Evolutionary conservation across 1,140 invertebrate species (phyloP).

Genomic region (Oedothorax gibbosus): DNA sequence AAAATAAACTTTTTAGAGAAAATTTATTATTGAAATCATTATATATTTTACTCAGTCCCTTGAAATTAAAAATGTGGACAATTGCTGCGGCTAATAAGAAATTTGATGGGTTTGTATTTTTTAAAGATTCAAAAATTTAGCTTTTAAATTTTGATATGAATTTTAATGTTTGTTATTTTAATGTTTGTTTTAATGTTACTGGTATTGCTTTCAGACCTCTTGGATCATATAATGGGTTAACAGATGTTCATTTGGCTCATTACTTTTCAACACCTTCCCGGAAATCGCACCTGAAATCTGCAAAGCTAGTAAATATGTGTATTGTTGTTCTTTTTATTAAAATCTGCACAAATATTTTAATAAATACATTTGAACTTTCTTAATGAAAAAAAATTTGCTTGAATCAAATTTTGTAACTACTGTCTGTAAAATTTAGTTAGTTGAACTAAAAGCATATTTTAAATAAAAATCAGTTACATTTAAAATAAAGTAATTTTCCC

Average conservation of each 20-base stretch:
- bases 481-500: too few relatives aligned
- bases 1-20: too few relatives aligned
- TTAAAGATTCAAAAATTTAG: too few relatives aligned
- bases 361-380: too few relatives aligned
- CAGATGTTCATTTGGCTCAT: slow-evolving; percentile 52
- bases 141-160: not conserved
- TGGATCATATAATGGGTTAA: slow-evolving; percentile 52
- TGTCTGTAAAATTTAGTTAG: too few relatives aligned
- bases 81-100: slow-evolving; percentile 50
- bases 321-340: too few relatives aligned
- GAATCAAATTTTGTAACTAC: too few relatives aligned
- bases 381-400: too few relatives aligned
- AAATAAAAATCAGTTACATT: too few relatives aligned
- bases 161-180: not conserved
- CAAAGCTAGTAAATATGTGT: slow-evolving; percentile 28
- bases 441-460: too few relatives aligned
- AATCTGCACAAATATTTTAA: too few relatives aligned
- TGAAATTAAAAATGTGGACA: slow-evolving; percentile 46
- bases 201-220: slow-evolving; percentile 38
- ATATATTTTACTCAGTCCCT: not conserved
- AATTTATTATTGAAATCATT: not conserved
- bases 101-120: slow-evolving; percentile 34
- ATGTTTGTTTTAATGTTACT: not conserved
- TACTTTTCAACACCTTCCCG: slow-evolving; percentile 38
- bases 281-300: slow-evolving; percentile 33